phyloP scores from a whole-genome alignment of 1,140 invertebrate species.

The Atta texana region DNA sequence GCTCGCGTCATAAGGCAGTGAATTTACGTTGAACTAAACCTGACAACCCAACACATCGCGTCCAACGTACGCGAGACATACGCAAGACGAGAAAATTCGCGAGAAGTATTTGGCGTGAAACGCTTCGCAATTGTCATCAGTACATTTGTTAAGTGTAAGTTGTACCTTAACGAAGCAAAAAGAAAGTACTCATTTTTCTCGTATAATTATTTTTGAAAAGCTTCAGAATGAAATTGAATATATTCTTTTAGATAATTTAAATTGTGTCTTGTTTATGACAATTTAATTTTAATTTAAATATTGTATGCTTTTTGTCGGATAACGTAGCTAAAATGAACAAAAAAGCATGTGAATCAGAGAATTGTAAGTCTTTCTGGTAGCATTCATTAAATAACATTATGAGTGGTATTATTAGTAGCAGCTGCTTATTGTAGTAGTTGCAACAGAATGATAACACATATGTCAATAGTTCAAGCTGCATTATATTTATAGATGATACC shows the following conservation, averaged over 20 bases:
- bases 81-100: not conserved
- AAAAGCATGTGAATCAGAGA: not conserved
- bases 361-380: not conserved
- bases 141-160: too few relatives aligned
- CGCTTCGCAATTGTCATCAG: not conserved
- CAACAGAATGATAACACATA: slow-evolving; percentile 22
- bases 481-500: slow-evolving; percentile 8
- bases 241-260: not conserved
- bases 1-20: not conserved
- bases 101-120: too few relatives aligned
- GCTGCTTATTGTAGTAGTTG: slow-evolving; percentile 41
- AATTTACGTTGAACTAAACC: slow-evolving; percentile 5
- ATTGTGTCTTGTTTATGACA: not conserved
- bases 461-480: slow-evolving; percentile 20
- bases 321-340: not conserved
- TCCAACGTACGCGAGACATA: not conserved
- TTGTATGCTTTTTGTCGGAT: not conserved
- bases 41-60: slow-evolving; percentile 7
- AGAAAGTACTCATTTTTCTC: not conserved
- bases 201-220: not conserved
- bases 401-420: slow-evolving; percentile 20
- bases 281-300: not conserved
- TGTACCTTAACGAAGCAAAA: too few relatives aligned
- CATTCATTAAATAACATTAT: slow-evolving; percentile 13
- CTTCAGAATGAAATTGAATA: not conserved